Base-by-base conservation (phyloP, 2,797 vertebrate species). In the Pachyuromys duprasi region DNA sequence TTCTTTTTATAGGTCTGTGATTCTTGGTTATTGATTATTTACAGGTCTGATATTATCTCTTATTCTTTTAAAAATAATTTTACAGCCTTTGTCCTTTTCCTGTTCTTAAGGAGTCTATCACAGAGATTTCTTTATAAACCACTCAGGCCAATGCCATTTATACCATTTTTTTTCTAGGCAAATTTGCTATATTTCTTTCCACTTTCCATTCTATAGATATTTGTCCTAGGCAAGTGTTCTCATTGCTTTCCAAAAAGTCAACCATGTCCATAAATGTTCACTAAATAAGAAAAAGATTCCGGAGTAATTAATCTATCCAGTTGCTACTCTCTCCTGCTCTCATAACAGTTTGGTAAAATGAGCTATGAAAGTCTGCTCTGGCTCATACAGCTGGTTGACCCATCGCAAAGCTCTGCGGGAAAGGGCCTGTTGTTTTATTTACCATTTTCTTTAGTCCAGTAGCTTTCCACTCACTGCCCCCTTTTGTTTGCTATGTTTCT, bases 211-310 rank as follows among this genome's bases (percentile, higher is more conserved):
- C 65, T 79, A 33, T 55, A 86, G 53, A 49, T 6, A 60, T 49
- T 86, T 96, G 3, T 8, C 15, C 42, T 91, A 69, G 26, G 14
- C 9, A 24, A 17, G 31, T 49, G 72, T 80, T 94, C 24, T 67
- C 22, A 70, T 70, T 89, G 94, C 20, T 95, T 95, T 93, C 80
- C 26, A 87, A 83, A 92, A 89, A 76, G 17, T 26, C 62, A 81
- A 18, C 28, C 82, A 82, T 81, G 94, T 75, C 55, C 4, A 1
- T n/a, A 88, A 82, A 15, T 42, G 4, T 49, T 90, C 53, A 24
- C 57, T 78, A 79, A 55, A 67, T 24, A 60, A 45, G 31, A 91
- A 81, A 42, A 93, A 78, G 57, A 90, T 78, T 95, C 84, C 83
- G 69, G 63, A 90, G 72, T 22, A 78, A 31, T 88, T 62, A 96